Percentiles rank a stretch among this genome's conserved stretches.
Evolutionary conservation across 2,888 invertebrate species (phyloP).

Genomic region (Drosophila prostipennis): DNA sequence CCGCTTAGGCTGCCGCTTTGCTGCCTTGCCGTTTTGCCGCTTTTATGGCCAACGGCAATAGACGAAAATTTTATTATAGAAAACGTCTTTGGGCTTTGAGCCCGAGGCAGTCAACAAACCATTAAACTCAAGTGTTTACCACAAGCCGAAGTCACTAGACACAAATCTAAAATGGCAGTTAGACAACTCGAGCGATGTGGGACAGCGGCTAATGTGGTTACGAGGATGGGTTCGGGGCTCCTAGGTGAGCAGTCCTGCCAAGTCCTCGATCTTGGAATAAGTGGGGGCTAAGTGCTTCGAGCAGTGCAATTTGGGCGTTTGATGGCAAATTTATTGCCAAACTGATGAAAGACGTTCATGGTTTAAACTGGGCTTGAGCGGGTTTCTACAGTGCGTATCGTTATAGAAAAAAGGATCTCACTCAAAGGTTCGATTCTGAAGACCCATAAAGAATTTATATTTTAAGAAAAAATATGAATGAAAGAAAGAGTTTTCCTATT

Average conservation of each 20-base stretch:
- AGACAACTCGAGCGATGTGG: constrained; percentile 56
- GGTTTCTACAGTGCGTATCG: background rate
- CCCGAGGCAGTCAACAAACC: constrained; percentile 74
- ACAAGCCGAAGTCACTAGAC: constrained; percentile 77
- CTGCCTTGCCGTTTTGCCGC: constrained; percentile 1
- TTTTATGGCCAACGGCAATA: constrained; percentile 67
- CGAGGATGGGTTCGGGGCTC: constrained; percentile 7
- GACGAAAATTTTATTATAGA: constrained; percentile 69
- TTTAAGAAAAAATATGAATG: background rate
- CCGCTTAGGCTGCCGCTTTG: constrained; percentile 63
- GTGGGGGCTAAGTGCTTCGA: constrained; percentile 23
- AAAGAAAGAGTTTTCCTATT: background rate
- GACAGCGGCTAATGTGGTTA: constrained; percentile 45
- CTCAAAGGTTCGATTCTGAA: no score
- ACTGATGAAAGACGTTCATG: constrained; percentile 19
- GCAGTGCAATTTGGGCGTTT: constrained; percentile 33
- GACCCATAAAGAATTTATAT: background rate
- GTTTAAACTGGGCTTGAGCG: constrained; percentile 1
- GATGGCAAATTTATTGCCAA: constrained; percentile 33
- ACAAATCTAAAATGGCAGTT: constrained; percentile 80
- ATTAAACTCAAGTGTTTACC: constrained; percentile 79
- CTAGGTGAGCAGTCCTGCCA: constrained; percentile 25
- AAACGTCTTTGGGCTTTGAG: constrained; percentile 55
- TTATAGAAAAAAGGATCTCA: background rate
- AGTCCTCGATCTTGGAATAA: constrained; percentile 21